Evolutionary conservation across 2,113 vertebrate genomes (phyloP), one percentile per base, ranked within the genome.

Genomic region (Numenius arquata): DNA sequence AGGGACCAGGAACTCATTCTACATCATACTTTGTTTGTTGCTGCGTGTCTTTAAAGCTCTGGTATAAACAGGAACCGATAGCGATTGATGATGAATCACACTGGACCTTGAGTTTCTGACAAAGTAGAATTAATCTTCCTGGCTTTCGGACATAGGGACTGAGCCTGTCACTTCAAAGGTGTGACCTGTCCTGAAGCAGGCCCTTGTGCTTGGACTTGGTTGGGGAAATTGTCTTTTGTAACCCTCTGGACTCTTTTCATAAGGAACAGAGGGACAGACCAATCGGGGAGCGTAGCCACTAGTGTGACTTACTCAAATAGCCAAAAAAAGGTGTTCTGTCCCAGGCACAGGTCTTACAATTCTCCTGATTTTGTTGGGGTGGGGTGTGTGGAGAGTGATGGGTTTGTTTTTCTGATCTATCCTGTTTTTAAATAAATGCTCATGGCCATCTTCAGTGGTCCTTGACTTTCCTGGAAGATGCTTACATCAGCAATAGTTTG

Each of bases 101-200:
- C 32, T 71, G 45, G 19, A 29, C 43, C 53, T 68, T 86, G 82
- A 81, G 61, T 88, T 95, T 56, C 41, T 95, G 66, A 17, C 26
- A 32, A 53, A 93, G 61, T n/a, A 94, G 90, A 97, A 96, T 93
- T 88, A 85, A 91, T 96, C 38, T 96, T 94, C 56, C 36, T 32
- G 36, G 19, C 18, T 30, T 92, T 91, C 93, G 29, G 67, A 61
- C 38, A 11, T 89, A 15, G 2, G 25, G 52, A 88, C 25, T 36
- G 56, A 85, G 68, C 3, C 66, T 91, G 27, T 61, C 48, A 75
- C 48, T 38, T 67, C 29, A 5, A 56, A 72, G 61, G 52, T 67
- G 66, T 63, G 87, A 81, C 40, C 81, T 93, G 21, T 76, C 74
- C 52, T 93, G 77, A 82, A 91, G 70, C 30, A 40, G 34, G 8